A percentile compares a stretch with the other conserved stretches of the same genome.
phyloP scores from a whole-genome alignment of 2,113 vertebrate species.

The Nothocercus nigrocapillus region DNA sequence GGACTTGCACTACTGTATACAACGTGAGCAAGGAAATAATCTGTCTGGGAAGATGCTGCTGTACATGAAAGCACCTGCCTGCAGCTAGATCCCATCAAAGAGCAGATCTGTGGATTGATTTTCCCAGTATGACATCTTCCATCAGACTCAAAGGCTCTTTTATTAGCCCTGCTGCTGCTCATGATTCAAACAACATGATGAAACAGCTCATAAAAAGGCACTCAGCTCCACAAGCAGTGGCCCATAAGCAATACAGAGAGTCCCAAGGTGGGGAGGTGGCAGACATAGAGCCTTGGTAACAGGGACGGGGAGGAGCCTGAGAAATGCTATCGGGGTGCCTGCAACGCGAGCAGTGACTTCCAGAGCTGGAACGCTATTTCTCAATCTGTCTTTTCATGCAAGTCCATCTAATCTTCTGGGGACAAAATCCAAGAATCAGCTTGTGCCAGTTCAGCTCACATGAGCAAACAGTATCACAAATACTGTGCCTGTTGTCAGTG shows the following conservation, averaged over 20 bases:
- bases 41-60: slow-evolving; percentile 51
- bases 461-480: neutral
- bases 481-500: accelerated
- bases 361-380: accelerated
- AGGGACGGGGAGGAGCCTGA: neutral
- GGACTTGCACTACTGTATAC: neutral
- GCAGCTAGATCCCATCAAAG: slow-evolving; percentile 62
- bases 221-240: neutral
- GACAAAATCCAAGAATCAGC: neutral
- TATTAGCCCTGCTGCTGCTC: neutral
- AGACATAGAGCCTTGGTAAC: neutral
- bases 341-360: accelerated
- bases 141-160: slow-evolving; percentile 37
- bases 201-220: neutral
- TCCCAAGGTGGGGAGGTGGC: neutral
- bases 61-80: slow-evolving; percentile 57
- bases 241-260: neutral
- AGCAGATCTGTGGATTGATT: slow-evolving; percentile 51
- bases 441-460: neutral
- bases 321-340: neutral
- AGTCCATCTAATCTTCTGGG: neutral
- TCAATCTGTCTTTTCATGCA: accelerated
- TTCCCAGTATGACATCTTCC: slow-evolving; percentile 35
- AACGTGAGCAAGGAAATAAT: slow-evolving; percentile 33
- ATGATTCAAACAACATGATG: neutral